Evolutionary conservation across 2,888 invertebrate genomes (phyloP), one percentile per base, ranked within the genome.

Genomic region (Fragum whitleyi): DNA sequence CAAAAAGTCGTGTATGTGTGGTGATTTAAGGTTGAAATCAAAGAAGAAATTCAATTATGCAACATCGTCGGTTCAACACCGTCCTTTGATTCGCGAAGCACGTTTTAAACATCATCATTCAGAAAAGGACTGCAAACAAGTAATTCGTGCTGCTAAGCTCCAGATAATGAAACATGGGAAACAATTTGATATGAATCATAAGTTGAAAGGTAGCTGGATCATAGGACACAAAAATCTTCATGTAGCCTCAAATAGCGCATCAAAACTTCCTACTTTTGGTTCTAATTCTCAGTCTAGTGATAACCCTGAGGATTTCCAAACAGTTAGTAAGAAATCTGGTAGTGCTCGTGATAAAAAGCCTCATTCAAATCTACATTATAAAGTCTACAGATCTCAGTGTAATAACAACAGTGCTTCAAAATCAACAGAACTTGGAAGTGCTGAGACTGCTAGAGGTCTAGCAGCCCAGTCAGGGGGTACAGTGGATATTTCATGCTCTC

Each of bases 401-500:
- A 26, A 36, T 21, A 26, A 16, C 26, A 23, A 32, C 16, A 61
- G 39, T 28, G 61, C 72, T 26, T 36, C 73, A 36, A 29, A 28
- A 6, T 61, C 59, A 11, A 9, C 23, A 2, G 74, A 67, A 39
- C 9, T 36, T 6, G 32, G 32, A 36, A 36, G 32, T 36, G 32
- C 32, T 6, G 32, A 36, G 32, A 36, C 26, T 28, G 29, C 62
- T 70, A 47, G 23, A 61, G 53, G 29, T 9, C 14, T 28, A 14
- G 42, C 47, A 32, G 19, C 23, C 23, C 51, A 69, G 28, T 65
- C 65, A 21, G 39, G 65, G 36, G 42, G 42, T 36, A 73, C 36
- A 26, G n/a, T 73, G 16, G 86, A 86, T 23, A 75, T 78, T 62
- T 75, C 81, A 23, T 97, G 97, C 94, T 97, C 97, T 0, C 96